Percentiles rank a stretch among this genome's conserved stretches.
phyloP scores from a whole-genome alignment of 53 echinoderm and acorn worm species.

The Mesocentrotus franciscanus region DNA sequence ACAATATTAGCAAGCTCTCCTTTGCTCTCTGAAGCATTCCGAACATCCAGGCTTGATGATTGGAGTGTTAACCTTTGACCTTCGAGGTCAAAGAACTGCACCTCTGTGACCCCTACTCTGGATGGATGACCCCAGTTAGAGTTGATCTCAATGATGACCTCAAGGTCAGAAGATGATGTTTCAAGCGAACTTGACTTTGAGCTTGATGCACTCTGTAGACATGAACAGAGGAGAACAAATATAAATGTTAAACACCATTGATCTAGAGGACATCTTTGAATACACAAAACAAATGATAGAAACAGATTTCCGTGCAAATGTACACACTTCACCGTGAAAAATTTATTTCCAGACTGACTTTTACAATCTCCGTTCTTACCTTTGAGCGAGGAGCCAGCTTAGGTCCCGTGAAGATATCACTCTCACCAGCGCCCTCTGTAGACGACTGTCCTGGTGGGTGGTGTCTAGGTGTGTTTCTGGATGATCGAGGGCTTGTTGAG shows the following conservation, averaged over 20 bases:
- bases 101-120: slow-evolving; percentile 90
- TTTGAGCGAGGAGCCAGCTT: slow-evolving; percentile 87
- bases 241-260: background rate
- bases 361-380: too few species aligned
- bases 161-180: slow-evolving; percentile 28
- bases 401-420: slow-evolving; percentile 73
- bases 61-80: slow-evolving; percentile 75
- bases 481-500: slow-evolving; percentile 72
- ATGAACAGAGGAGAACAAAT: background rate
- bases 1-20: slow-evolving; percentile 81
- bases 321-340: too few species aligned
- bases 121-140: slow-evolving; percentile 95
- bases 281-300: background rate
- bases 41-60: slow-evolving; percentile 67
- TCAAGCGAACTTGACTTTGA: slow-evolving; percentile 63
- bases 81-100: slow-evolving; percentile 82
- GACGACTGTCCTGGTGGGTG: slow-evolving; percentile 11
- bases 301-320: background rate
- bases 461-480: slow-evolving; percentile 61
- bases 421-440: slow-evolving; percentile 41
- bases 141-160: slow-evolving; percentile 76
- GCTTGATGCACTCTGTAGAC: slow-evolving; percentile 75
- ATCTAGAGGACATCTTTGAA: background rate
- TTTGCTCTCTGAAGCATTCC: slow-evolving; percentile 69
- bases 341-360: too few species aligned